These are phyloP conservation scores for Sialia sialis DNA, from an alignment of 2,113 vertebrate species.

Conservation along the genomic window DNA sequence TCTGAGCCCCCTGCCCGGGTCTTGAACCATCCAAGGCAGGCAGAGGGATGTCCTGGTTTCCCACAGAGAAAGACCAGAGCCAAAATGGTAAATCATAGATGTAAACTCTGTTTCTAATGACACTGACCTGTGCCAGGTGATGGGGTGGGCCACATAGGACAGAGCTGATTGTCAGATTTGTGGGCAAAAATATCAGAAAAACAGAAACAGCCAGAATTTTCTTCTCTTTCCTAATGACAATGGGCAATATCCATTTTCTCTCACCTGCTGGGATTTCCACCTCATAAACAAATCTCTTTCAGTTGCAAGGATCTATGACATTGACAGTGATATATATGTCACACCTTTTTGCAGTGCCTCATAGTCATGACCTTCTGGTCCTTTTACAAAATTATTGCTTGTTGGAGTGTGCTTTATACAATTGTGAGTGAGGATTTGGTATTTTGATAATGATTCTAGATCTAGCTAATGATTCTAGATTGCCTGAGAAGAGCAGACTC, in stretches of 20 bases:
- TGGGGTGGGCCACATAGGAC: background rate
- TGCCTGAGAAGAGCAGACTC: background rate
- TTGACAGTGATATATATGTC: background rate
- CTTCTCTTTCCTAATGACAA: background rate
- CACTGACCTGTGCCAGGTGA: background rate
- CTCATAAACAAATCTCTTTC: background rate
- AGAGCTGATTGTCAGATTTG: background rate
- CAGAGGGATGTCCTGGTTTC: too few species aligned
- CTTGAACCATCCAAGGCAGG: too few species aligned
- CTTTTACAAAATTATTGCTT: background rate
- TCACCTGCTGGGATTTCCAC: background rate
- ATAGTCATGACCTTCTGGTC: background rate
- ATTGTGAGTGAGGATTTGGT: background rate
- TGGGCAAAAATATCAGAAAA: background rate
- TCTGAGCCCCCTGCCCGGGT: too few species aligned
- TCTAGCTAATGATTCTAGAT: background rate
- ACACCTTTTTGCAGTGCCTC: background rate
- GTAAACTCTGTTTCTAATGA: background rate
- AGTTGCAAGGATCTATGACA: background rate
- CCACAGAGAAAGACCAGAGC: background rate
- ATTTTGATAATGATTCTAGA: background rate
- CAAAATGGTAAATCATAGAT: background rate
- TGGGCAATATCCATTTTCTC: background rate
- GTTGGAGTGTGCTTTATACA: background rate
- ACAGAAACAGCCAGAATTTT: background rate